Base-by-base conservation (phyloP, 2,797 vertebrate species). In the Fistularia tabacaria region DNA sequence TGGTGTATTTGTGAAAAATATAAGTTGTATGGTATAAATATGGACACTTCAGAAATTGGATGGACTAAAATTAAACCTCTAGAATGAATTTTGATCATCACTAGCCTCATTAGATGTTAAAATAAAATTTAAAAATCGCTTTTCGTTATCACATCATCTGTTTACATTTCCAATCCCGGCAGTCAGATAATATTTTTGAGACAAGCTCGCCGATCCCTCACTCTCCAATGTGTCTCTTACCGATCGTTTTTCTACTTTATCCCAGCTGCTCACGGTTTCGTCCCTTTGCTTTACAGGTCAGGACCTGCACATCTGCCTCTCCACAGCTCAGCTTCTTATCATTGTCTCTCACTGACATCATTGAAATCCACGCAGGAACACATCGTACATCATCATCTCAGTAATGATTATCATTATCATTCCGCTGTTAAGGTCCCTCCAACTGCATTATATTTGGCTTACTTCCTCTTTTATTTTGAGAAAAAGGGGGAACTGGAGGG, bases 341-440 rank as follows among this genome's bases (percentile, higher is more conserved):
- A 83, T 84, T 72, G 84, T 80, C 80, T 83, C 50, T 62, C 55
- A n/a, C 49, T 89, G 87, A 90, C 86, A 87, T 90, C 88, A 90
- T 52, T 8, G 73, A 74, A 66, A 85, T 79, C 77, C 70, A 83
- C 73, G 67, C 63, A 49, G 56, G 41, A 53, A 45, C 71, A 73
- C 76, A 64, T 80, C 76, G 79, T 77, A 84, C 76, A 74, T 84
- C 70, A 57, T 78, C 64, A 68, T 81, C 74, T 74, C 63, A 43
- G 60, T 88, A 87, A 88, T 87, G 62, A 88, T 87, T 75, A 75
- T 87, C 62, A 91, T 90, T 86, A 89, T 79, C 69, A 49, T 71
- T 57, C 78, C 49, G 37, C 49, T 50, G 49, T 76, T 78, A 69
- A 70, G 69, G 69, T 67, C 65, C 59, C 50, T 69, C 47, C 13